phyloP scores from a whole-genome alignment of 92 coral and sea anemone genomes.

The Paragorgia papillata region DNA sequence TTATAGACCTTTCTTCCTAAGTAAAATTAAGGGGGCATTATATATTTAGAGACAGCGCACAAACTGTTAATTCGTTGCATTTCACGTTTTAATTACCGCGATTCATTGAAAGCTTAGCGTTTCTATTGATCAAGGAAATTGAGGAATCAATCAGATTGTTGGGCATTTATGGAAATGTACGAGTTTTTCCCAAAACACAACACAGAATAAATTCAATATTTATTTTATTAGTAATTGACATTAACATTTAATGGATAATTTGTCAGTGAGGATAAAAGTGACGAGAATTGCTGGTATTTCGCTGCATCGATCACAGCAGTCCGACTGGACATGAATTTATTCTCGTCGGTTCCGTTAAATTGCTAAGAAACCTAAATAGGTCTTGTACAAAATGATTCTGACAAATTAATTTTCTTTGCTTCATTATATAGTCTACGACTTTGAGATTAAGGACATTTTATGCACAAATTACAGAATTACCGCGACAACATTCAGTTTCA shows the following conservation, averaged over 20 bases:
- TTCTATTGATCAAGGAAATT: no score
- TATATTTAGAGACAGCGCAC: no score
- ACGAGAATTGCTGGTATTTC: neutral
- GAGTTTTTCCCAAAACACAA: no score
- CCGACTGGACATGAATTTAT: neutral
- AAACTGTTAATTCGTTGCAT: no score
- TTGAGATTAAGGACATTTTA: conserved; percentile 5
- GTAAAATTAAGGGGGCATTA: no score
- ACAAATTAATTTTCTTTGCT: conserved; percentile 25
- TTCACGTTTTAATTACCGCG: no score
- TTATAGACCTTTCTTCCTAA: no score
- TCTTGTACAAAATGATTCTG: conserved; percentile 23
- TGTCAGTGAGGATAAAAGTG: conserved; percentile 43
- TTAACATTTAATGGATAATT: conserved; percentile 23
- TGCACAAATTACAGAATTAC: conserved; percentile 13
- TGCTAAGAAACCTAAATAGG: conserved; percentile 34
- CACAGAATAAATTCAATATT: conserved; percentile 4
- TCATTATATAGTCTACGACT: conserved; percentile 35
- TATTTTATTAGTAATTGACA: conserved; percentile 33
- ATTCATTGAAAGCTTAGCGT: no score
- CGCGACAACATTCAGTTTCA: conserved; percentile 23
- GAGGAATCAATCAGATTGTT: no score
- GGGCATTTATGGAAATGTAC: no score
- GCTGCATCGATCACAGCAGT: neutral
- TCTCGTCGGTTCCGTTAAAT: neutral